phyloP scores from a whole-genome alignment of 2,888 invertebrate species.

The Tenthredo livida region DNA sequence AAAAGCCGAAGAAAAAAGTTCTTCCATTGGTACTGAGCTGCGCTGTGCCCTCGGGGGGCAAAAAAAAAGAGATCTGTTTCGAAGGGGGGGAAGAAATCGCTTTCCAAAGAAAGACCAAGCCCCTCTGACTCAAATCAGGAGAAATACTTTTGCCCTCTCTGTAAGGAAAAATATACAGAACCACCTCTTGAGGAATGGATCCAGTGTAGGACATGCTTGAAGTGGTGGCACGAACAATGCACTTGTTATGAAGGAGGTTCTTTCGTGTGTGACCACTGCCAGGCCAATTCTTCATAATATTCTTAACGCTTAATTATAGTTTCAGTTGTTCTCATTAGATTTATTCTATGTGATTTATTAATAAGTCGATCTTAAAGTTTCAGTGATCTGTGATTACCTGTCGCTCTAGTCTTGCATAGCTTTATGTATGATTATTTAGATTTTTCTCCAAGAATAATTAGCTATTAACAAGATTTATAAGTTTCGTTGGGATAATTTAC shows the following conservation, averaged over 20 bases:
- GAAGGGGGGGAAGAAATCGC: too few species aligned
- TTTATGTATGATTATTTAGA: too few species aligned
- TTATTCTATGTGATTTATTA: neutral
- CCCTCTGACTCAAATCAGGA: neutral
- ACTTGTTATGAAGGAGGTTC: constrained; percentile 20
- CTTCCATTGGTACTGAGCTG: neutral
- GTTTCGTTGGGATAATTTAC: neutral
- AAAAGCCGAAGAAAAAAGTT: neutral
- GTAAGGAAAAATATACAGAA: neutral
- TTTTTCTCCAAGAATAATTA: too few species aligned
- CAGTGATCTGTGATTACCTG: too few species aligned
- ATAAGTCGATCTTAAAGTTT: neutral
- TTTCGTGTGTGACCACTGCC: constrained; percentile 10
- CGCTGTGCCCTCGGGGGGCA: neutral
- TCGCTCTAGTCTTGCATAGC: too few species aligned
- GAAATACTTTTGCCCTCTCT: constrained; percentile 4
- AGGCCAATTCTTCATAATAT: neutral
- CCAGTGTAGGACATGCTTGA: neutral
- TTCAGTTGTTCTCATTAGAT: neutral
- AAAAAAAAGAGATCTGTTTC: neutral
- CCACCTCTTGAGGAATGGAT: constrained; percentile 25
- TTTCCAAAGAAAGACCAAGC: neutral
- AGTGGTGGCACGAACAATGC: constrained; percentile 36
- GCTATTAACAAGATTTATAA: too few species aligned
- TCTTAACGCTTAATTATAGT: neutral